These are phyloP conservation scores for Pantherophis guttatus DNA, from an alignment of 2,113 vertebrate genomes.

Conservation along the genomic window DNA sequence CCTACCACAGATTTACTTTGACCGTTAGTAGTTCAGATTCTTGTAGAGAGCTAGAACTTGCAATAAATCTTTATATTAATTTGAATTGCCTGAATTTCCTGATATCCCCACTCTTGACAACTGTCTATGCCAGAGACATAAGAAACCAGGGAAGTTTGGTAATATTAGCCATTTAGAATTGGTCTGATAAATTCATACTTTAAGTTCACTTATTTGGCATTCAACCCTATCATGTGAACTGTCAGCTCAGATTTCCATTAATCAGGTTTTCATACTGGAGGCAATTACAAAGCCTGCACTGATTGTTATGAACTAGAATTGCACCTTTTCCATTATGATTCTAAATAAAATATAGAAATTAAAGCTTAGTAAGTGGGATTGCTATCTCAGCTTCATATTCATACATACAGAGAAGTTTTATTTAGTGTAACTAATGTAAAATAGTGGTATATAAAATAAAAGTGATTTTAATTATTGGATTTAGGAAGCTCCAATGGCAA, in stretches of 20 bases:
- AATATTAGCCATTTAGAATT: neutral
- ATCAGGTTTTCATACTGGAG: neutral
- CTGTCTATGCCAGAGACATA: neutral
- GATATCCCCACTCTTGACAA: neutral
- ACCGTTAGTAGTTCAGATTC: neutral
- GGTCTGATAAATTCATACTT: neutral
- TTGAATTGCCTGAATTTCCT: neutral
- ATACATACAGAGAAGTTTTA: constrained; percentile 57
- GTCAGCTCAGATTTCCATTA: neutral
- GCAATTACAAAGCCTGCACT: neutral
- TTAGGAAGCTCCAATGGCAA: constrained; percentile 67
- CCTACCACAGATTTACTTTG: neutral
- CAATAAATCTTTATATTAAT: neutral
- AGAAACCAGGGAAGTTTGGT: neutral
- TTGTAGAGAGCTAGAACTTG: neutral
- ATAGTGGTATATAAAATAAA: constrained; percentile 59
- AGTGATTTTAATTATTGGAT: constrained; percentile 72
- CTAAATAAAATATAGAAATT: neutral
- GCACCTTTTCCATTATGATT: neutral
- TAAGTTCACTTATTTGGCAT: neutral
- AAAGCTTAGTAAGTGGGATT: neutral
- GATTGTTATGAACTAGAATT: neutral
- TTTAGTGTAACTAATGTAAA: constrained; percentile 71
- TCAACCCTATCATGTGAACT: neutral
- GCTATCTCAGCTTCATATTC: constrained; percentile 20